Conservation (phyloP, 2,888 invertebrate genomes). For the Terebella lapidaria region DNA sequence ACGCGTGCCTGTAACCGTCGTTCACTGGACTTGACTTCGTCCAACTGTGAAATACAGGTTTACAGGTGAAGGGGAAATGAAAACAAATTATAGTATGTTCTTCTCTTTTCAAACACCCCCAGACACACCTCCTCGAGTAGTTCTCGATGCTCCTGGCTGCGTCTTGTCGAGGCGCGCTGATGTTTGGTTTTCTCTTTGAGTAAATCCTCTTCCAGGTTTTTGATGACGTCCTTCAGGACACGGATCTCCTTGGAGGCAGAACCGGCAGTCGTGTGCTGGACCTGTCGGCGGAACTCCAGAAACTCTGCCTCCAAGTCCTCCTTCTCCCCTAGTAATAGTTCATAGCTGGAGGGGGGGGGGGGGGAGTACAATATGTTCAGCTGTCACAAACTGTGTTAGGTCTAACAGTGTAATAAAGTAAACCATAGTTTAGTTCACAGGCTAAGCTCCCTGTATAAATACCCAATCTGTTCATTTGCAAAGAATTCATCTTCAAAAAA, state of each 20-base stretch:
- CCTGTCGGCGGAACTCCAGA: slow-evolving; percentile 36
- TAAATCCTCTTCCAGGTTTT: slow-evolving; percentile 46
- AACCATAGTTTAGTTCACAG: too few species aligned
- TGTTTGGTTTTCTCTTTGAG: slow-evolving; percentile 46
- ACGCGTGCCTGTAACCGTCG: slow-evolving; percentile 44
- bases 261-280: slow-evolving; percentile 35
- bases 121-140: slow-evolving; percentile 46
- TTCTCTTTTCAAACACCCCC: too few species aligned
- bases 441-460: too few species aligned
- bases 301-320: slow-evolving; percentile 44
- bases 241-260: slow-evolving; percentile 41
- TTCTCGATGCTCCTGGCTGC: slow-evolving; percentile 42
- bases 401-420: too few species aligned
- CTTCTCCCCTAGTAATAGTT: slow-evolving; percentile 38
- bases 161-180: slow-evolving; percentile 38
- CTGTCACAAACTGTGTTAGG: too few species aligned
- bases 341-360: slow-evolving; percentile 27
- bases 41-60: slow-evolving; percentile 43
- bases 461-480: too few species aligned
- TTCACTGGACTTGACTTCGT: slow-evolving; percentile 48
- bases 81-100: too few species aligned
- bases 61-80: too few species aligned
- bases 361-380: too few species aligned
- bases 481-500: not conserved
- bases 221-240: slow-evolving; percentile 41